phyloP scores from a whole-genome alignment of 1,140 invertebrate genomes.

The Thalassaphorura encarpata region DNA sequence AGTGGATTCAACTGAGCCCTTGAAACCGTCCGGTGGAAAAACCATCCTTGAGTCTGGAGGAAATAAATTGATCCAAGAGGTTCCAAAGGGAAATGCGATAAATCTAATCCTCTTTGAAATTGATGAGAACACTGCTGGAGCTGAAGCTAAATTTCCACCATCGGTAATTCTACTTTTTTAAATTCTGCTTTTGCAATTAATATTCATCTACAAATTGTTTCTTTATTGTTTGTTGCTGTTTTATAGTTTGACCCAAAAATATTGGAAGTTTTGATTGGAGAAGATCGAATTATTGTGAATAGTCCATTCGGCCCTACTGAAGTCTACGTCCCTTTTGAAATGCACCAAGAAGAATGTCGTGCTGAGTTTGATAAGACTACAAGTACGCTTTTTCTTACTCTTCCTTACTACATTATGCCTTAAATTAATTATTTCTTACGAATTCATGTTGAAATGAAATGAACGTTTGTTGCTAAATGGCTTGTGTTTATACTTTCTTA shows the following conservation, averaged over 20 bases:
- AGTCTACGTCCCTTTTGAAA: constrained; percentile 26
- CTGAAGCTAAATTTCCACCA: too few relatives aligned
- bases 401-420: neutral
- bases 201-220: too few relatives aligned
- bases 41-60: too few relatives aligned
- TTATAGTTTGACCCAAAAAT: constrained; percentile 17
- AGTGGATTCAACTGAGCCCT: neutral
- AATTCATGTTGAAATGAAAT: neutral
- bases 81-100: too few relatives aligned
- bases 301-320: constrained; percentile 21
- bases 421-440: neutral
- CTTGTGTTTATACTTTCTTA: neutral
- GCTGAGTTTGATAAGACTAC: constrained; percentile 14
- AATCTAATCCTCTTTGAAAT: too few relatives aligned
- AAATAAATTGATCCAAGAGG: too few relatives aligned
- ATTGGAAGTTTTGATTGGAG: constrained; percentile 21
- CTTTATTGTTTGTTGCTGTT: too few relatives aligned
- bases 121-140: too few relatives aligned
- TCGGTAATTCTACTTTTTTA: neutral
- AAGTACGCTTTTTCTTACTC: neutral
- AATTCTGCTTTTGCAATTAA: neutral
- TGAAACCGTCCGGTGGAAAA: neutral
- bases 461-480: neutral
- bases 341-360: constrained; percentile 25
- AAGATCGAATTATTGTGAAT: constrained; percentile 25